These are phyloP conservation scores for Agrotis segetum DNA, from an alignment of 2,888 invertebrate species.

Conservation along the genomic window DNA sequence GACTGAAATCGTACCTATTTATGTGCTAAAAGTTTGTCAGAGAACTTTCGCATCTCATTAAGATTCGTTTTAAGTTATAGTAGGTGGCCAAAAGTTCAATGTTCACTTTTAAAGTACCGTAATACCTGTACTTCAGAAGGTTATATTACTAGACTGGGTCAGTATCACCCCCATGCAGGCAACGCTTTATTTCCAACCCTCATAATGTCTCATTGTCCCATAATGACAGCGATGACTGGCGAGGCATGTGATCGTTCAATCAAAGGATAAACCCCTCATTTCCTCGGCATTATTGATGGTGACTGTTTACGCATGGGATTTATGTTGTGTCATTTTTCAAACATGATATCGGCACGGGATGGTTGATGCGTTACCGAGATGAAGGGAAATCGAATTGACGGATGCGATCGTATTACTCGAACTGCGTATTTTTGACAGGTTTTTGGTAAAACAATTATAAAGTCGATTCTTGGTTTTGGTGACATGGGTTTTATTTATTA, in stretches of 20 bases:
- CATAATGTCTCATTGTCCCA: neutral
- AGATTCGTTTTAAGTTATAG: too few relatives aligned
- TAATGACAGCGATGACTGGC: neutral
- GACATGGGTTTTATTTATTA: too few relatives aligned
- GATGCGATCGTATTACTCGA: neutral
- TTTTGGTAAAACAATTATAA: neutral
- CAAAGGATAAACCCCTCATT: conserved; percentile 65
- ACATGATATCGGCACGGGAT: conserved; percentile 23
- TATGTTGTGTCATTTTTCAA: conserved; percentile 62
- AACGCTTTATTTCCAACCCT: conserved; percentile 1
- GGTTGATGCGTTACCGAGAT: conserved; percentile 11
- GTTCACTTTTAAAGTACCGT: neutral
- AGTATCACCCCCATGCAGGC: neutral
- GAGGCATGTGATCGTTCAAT: conserved; percentile 48
- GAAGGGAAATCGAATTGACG: conserved; percentile 15
- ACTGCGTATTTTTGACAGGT: neutral
- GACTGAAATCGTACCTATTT: too few relatives aligned
- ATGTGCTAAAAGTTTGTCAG: conserved; percentile 1
- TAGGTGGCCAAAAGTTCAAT: neutral
- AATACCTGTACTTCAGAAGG: neutral
- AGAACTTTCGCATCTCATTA: too few relatives aligned
- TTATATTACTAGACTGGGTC: neutral
- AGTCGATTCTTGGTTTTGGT: neutral
- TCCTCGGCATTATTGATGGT: conserved; percentile 63
- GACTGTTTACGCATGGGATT: conserved; percentile 53